phyloP scores from a whole-genome alignment of 2,888 invertebrate species.

The Diachrysia chrysitis region DNA sequence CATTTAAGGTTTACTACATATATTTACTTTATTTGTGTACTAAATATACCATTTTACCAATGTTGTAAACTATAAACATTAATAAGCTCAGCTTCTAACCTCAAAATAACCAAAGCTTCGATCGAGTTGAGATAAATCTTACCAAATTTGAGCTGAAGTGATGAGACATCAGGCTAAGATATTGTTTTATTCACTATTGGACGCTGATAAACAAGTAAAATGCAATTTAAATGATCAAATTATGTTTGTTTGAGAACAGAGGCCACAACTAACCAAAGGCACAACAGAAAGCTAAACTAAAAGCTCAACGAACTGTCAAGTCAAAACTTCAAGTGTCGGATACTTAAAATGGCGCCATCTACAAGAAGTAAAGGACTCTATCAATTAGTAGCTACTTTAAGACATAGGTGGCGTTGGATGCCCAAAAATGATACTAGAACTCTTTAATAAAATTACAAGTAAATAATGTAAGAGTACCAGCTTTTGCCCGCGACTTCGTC shows the following conservation, averaged over 20 bases:
- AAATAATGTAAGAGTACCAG: too few species aligned
- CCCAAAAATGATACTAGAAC: neutral
- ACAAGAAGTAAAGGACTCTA: neutral
- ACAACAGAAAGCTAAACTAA: conserved; percentile 13
- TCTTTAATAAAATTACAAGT: too few species aligned
- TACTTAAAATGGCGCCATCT: conserved; percentile 37
- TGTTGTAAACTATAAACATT: neutral
- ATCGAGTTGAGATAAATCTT: conserved; percentile 21
- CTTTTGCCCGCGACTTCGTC: too few species aligned
- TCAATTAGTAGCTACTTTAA: neutral
- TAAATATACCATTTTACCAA: conserved; percentile 40
- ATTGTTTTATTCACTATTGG: neutral
- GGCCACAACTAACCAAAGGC: conserved; percentile 7
- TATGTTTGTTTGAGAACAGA: too few species aligned
- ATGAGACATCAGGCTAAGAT: conserved; percentile 24
- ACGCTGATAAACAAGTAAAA: neutral
- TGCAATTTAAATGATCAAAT: neutral
- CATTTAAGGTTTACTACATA: neutral
- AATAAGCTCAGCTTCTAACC: conserved; percentile 48
- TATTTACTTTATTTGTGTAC: conserved; percentile 19
- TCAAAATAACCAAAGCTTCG: conserved; percentile 53
- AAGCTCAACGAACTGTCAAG: conserved; percentile 39
- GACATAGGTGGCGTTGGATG: conserved; percentile 8
- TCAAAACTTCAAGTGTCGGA: neutral
- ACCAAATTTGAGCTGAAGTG: conserved; percentile 38